Percentiles rank a stretch among this genome's conserved stretches.
These are phyloP conservation scores for Mallotus villosus DNA, from an alignment of 2,797 vertebrate genomes.

Conservation along the genomic window DNA sequence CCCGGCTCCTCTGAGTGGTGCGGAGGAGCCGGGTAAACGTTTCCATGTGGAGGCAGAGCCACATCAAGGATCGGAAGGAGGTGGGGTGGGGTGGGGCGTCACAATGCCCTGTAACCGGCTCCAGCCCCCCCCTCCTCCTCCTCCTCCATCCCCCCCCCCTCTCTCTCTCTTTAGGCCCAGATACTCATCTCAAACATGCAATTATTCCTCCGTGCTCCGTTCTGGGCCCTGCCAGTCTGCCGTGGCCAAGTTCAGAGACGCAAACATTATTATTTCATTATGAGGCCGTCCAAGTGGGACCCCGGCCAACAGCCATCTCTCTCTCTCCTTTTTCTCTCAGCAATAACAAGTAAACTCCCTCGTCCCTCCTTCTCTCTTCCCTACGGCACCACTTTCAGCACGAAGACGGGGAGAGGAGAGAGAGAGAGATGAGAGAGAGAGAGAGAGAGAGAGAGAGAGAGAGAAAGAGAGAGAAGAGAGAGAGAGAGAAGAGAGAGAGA, in stretches of 20 bases:
- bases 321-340: background rate
- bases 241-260: background rate
- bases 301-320: background rate
- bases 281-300: background rate
- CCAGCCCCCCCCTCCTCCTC: background rate
- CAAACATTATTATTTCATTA: conserved; percentile 23
- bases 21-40: background rate
- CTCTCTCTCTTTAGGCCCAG: background rate
- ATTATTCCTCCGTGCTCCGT: conserved; percentile 42
- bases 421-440: background rate
- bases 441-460: too few relatives aligned
- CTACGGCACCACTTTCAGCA: background rate
- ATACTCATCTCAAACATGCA: conserved; percentile 52
- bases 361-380: background rate
- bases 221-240: conserved; percentile 25
- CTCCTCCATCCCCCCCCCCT: background rate
- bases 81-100: too few relatives aligned
- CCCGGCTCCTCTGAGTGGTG: background rate
- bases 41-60: too few relatives aligned
- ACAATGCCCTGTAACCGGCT: too few relatives aligned
- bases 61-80: too few relatives aligned
- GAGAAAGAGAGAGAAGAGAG: too few relatives aligned
- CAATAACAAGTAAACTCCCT: conserved; percentile 11
- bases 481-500: too few relatives aligned
- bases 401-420: background rate